Conservation (phyloP, 2,888 invertebrate genomes). For the Spicauda simplicius region DNA sequence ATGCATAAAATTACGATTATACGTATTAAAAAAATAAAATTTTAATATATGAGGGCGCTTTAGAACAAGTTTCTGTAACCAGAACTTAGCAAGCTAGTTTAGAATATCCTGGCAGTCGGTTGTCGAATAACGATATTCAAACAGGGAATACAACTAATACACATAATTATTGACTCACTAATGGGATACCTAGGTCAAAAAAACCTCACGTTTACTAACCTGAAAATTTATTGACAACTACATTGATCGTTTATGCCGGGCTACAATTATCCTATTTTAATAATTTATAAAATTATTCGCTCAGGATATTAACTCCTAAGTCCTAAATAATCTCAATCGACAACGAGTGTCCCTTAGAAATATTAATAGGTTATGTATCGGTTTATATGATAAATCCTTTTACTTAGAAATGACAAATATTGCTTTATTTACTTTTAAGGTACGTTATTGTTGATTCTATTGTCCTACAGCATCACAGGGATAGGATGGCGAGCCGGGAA, state of each 20-base stretch:
- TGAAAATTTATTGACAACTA: background rate
- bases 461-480: no score
- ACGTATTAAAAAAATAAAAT: background rate
- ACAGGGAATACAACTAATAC: constrained; percentile 1
- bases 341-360: background rate
- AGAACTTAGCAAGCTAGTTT: constrained; percentile 11
- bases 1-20: background rate
- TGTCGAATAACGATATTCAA: background rate
- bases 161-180: constrained; percentile 11
- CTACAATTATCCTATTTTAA: background rate
- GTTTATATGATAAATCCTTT: background rate
- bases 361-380: background rate
- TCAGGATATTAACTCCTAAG: background rate
- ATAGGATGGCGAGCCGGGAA: no score
- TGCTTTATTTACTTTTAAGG: no score
- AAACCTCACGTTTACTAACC: background rate
- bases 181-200: constrained; percentile 10
- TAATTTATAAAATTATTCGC: background rate
- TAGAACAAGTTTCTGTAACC: background rate
- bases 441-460: background rate
- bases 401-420: no score
- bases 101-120: constrained; percentile 15
- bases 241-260: background rate
- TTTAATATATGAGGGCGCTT: background rate
- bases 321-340: background rate